phyloP scores from a whole-genome alignment of 2,113 vertebrate species.

The Telmatochromis sp. region DNA sequence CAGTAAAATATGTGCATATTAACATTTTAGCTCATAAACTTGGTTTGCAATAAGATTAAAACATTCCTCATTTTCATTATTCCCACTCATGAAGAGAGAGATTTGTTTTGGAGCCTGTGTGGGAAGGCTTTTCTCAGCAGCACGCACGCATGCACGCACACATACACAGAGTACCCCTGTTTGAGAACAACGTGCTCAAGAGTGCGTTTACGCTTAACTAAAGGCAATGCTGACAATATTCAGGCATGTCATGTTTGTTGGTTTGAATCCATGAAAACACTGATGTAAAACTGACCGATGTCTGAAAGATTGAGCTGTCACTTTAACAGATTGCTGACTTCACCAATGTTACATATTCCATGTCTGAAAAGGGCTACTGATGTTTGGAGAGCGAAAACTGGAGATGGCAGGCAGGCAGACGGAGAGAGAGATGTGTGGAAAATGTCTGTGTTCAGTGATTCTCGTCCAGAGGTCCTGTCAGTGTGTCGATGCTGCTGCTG shows the following conservation, averaged over 20 bases:
- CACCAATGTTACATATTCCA: background rate
- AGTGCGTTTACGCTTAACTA: background rate
- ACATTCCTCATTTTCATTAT: background rate
- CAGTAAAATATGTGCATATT: background rate
- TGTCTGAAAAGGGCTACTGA: background rate
- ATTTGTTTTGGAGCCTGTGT: background rate
- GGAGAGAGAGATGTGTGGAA: background rate
- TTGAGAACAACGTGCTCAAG: background rate
- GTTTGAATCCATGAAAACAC: background rate
- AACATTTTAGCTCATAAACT: background rate
- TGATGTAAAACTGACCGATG: background rate
- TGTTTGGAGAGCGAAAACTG: background rate
- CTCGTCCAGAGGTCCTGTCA: constrained; percentile 86
- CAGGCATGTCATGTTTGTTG: background rate
- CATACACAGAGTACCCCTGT: background rate
- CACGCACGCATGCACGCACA: background rate
- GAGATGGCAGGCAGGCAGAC: background rate
- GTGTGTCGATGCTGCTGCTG: constrained; percentile 95
- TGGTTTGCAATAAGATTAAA: background rate
- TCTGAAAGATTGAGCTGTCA: background rate
- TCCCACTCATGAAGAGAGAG: background rate
- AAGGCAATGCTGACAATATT: background rate
- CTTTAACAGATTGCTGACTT: background rate
- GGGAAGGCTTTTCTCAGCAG: background rate
- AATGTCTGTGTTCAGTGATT: constrained; percentile 72